These are phyloP conservation scores for Neelides sp. DNA, from an alignment of 1,140 invertebrate genomes.

Conservation along the genomic window DNA sequence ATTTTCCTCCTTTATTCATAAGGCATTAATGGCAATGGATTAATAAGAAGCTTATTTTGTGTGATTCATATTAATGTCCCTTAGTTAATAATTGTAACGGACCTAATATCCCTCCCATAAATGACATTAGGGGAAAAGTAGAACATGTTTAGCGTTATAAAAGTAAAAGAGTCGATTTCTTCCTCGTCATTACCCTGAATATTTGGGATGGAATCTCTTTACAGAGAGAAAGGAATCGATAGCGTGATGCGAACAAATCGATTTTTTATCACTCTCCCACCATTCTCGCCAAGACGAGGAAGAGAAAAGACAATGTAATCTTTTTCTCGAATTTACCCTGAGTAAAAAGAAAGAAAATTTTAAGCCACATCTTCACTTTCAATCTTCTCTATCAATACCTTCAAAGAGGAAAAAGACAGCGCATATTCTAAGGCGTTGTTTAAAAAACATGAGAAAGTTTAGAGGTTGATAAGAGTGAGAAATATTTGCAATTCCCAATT, in stretches of 20 bases:
- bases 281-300: no score
- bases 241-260: slow-evolving; percentile 14
- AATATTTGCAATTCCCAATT: no score
- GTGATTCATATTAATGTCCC: not conserved
- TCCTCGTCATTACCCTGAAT: not conserved
- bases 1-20: no score
- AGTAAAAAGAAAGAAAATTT: slow-evolving; percentile 1
- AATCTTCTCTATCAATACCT: not conserved
- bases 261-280: slow-evolving; percentile 15
- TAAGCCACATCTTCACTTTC: not conserved
- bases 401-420: not conserved
- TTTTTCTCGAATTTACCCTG: not conserved
- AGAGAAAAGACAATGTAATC: not conserved
- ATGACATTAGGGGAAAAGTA: not conserved
- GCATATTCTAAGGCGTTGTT: not conserved
- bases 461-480: no score
- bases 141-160: no score
- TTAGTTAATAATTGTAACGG: not conserved
- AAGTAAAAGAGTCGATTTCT: not conserved
- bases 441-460: not conserved
- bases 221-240: slow-evolving; percentile 7
- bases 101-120: not conserved
- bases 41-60: no score
- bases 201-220: not conserved
- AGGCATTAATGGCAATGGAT: no score